Evolutionary conservation across 2,797 vertebrate genomes (phyloP).

Genomic region (Selene dorsalis): DNA sequence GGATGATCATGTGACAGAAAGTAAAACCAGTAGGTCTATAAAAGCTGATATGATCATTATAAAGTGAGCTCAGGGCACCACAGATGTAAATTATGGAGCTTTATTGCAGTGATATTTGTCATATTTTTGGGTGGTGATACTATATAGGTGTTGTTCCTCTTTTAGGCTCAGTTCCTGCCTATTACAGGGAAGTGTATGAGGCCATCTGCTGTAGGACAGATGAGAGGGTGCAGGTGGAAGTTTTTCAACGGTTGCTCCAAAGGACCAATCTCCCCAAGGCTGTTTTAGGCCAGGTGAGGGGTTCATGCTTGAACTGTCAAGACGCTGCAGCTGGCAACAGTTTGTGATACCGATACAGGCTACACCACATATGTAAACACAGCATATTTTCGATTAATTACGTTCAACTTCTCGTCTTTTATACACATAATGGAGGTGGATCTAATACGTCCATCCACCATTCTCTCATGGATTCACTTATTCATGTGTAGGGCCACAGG

Average conservation of each 20-base stretch:
- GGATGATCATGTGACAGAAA: slow-evolving; percentile 34
- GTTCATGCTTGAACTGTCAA: not conserved
- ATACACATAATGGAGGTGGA: not conserved
- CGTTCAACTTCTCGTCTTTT: too few species aligned
- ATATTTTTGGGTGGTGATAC: slow-evolving; percentile 18
- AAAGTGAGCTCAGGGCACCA: not conserved
- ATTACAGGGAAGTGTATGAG: slow-evolving; percentile 87
- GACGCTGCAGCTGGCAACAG: not conserved
- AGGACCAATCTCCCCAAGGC: slow-evolving; percentile 78
- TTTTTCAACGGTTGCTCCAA: slow-evolving; percentile 84
- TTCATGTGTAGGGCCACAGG: not conserved
- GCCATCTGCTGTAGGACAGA: slow-evolving; percentile 82
- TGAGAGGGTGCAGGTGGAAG: slow-evolving; percentile 82
- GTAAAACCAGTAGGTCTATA: not conserved
- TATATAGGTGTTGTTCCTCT: slow-evolving; percentile 59
- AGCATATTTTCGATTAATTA: too few species aligned
- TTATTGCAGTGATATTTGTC: not conserved
- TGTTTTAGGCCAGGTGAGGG: slow-evolving; percentile 81
- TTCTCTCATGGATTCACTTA: not conserved
- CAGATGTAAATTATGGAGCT: not conserved
- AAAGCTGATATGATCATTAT: slow-evolving; percentile 2
- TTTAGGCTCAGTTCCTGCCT: slow-evolving; percentile 86
- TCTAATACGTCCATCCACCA: not conserved
- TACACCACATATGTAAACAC: too few species aligned
- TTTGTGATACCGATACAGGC: not conserved